Evolutionary conservation across 1,140 invertebrate genomes (phyloP).

Genomic region (Neodiprion lecontei): DNA sequence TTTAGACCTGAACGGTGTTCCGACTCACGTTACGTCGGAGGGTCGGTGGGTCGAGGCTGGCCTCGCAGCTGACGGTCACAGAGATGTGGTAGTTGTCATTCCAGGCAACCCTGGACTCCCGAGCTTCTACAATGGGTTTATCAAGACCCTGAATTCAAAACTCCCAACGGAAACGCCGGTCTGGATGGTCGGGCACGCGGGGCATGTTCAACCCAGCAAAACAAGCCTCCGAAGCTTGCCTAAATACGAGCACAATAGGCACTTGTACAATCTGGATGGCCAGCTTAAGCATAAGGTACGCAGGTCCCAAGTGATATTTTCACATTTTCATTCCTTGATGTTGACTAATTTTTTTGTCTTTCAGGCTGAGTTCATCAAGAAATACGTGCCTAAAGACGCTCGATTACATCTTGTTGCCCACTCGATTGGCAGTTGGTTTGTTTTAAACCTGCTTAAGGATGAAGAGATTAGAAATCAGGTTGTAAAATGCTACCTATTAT

Average conservation of each 20-base stretch:
- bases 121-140: constrained; percentile 77
- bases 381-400: constrained; percentile 72
- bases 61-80: constrained; percentile 52
- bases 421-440: constrained; percentile 85
- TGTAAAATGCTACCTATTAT: constrained; percentile 73
- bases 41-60: constrained; percentile 73
- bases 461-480: constrained; percentile 58
- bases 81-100: constrained; percentile 66
- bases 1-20: constrained; percentile 67
- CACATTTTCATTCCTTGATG: constrained; percentile 10
- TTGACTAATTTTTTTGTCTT: constrained; percentile 33
- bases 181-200: constrained; percentile 78
- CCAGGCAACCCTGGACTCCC: constrained; percentile 76
- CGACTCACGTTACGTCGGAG: constrained; percentile 72
- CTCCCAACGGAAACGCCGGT: constrained; percentile 68
- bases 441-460: constrained; percentile 75
- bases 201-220: constrained; percentile 68
- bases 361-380: constrained; percentile 73
- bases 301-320: background rate
- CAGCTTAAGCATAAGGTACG: constrained; percentile 81
- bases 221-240: constrained; percentile 56
- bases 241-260: constrained; percentile 58
- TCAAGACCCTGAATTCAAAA: constrained; percentile 66
- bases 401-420: constrained; percentile 81
- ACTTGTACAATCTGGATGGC: constrained; percentile 72